Evolutionary conservation across 2,888 invertebrate genomes (phyloP).

Genomic region (Helicoverpa assulta): DNA sequence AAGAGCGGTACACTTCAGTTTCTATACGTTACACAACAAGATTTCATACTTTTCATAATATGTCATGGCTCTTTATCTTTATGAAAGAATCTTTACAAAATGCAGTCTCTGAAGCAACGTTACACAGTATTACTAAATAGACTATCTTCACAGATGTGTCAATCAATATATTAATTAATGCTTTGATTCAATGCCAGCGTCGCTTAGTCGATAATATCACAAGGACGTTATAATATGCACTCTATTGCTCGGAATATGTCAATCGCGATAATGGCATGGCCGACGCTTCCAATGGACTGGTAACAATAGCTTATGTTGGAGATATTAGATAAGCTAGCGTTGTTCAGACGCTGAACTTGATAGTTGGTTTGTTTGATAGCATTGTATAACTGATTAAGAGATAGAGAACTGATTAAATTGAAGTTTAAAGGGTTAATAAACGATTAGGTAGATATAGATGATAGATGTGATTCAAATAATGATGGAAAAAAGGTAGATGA

Average conservation of each 20-base stretch:
- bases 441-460: no score
- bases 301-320: slow-evolving; percentile 51
- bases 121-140: background rate
- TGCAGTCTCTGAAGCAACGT: background rate
- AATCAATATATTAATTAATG: slow-evolving; percentile 9
- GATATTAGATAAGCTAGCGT: slow-evolving; percentile 43
- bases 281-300: slow-evolving; percentile 27
- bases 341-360: slow-evolving; percentile 28
- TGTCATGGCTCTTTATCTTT: slow-evolving; percentile 10
- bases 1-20: slow-evolving; percentile 9
- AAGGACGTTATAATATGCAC: slow-evolving; percentile 39
- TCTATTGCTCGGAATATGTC: slow-evolving; percentile 40
- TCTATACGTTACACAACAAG: slow-evolving; percentile 33
- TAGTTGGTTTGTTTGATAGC: slow-evolving; percentile 15
- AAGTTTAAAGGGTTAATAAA: background rate
- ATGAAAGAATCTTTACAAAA: background rate
- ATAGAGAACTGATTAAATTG: background rate
- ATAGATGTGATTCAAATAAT: no score
- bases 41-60: slow-evolving; percentile 27
- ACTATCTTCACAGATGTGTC: background rate
- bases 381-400: slow-evolving; percentile 6
- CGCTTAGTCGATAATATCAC: slow-evolving; percentile 34
- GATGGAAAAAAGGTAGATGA: background rate
- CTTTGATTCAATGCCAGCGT: slow-evolving; percentile 24
- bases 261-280: slow-evolving; percentile 32